These are phyloP conservation scores for Drosophila demipolita DNA, from an alignment of 2,888 invertebrate genomes.

Conservation along the genomic window DNA sequence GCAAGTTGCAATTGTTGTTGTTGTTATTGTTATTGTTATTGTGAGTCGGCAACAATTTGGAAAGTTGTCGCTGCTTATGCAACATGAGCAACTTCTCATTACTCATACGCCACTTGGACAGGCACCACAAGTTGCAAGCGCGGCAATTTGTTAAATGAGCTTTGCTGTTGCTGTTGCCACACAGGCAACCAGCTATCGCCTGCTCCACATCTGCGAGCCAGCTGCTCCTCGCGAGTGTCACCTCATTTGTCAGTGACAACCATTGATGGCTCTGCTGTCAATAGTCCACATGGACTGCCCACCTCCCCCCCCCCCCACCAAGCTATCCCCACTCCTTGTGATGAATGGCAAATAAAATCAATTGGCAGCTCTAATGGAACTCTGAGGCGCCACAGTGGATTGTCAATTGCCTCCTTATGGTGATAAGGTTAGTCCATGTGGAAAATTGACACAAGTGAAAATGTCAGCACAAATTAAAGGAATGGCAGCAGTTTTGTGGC, in stretches of 20 bases:
- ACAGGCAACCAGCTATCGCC: conserved; percentile 40
- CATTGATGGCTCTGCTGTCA: conserved; percentile 43
- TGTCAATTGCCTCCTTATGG: not conserved
- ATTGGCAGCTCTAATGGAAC: conserved; percentile 30
- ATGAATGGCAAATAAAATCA: conserved; percentile 30
- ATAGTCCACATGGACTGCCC: conserved; percentile 8
- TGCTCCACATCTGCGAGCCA: conserved; percentile 58
- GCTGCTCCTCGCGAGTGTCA: conserved; percentile 11
- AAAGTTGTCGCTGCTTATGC: conserved; percentile 65
- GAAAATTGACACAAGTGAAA: conserved; percentile 22
- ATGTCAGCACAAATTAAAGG: conserved; percentile 27
- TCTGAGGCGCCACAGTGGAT: not conserved
- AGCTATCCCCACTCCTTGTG: not conserved
- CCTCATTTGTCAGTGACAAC: conserved; percentile 60
- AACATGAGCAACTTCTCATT: conserved; percentile 40
- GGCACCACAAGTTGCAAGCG: conserved; percentile 19
- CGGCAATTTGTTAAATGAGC: conserved; percentile 67
- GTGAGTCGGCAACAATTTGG: conserved; percentile 34
- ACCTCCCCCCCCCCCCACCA: no score
- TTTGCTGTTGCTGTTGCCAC: conserved; percentile 23
- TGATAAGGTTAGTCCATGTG: conserved; percentile 5
- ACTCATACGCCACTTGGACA: conserved; percentile 57
- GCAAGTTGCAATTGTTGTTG: conserved; percentile 58
- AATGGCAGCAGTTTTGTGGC: conserved; percentile 18
- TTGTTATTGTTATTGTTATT: conserved; percentile 31